Conservation (phyloP, 2,113 vertebrate species). For the Melozone crissalis region DNA sequence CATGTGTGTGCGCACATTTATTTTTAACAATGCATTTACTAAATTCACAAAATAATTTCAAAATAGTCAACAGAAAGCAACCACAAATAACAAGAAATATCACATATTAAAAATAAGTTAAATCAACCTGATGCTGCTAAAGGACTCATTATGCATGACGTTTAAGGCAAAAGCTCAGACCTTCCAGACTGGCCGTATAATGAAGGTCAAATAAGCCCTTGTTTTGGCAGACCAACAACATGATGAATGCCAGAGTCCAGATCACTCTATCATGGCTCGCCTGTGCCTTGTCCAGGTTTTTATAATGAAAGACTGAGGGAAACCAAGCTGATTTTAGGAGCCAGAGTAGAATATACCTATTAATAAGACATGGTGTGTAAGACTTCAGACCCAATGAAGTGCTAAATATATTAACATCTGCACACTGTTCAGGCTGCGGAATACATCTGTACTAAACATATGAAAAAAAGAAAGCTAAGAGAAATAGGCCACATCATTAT, state of each 20-base stretch:
- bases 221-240: neutral
- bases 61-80: neutral
- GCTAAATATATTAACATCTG: neutral
- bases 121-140: neutral
- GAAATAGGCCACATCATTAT: neutral
- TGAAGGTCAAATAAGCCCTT: neutral
- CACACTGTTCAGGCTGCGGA: neutral
- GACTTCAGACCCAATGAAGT: neutral
- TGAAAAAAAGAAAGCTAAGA: neutral
- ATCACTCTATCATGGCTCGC: neutral
- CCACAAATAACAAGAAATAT: neutral
- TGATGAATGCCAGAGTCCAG: neutral
- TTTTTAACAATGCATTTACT: neutral
- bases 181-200: fast-evolving
- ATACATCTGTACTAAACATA: neutral
- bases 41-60: neutral
- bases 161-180: neutral
- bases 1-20: fast-evolving
- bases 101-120: neutral
- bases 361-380: neutral
- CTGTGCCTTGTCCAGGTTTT: neutral
- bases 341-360: neutral
- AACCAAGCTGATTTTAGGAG: neutral
- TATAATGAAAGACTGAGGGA: neutral
- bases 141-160: fast-evolving